phyloP scores from a whole-genome alignment of 2,113 vertebrate species.

The Garra rufa region DNA sequence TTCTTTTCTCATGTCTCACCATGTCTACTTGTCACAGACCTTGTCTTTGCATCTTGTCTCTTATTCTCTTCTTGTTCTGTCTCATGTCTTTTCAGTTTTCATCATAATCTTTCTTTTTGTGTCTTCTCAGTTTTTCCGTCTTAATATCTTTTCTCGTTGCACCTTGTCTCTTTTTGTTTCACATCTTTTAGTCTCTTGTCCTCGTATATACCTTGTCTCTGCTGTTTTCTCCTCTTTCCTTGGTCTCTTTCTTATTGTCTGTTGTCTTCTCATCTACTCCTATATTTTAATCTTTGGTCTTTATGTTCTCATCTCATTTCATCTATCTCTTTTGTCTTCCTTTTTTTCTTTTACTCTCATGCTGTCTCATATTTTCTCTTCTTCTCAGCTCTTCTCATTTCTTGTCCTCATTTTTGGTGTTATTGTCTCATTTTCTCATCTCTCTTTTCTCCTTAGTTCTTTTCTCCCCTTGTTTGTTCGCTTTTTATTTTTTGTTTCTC shows the following conservation, averaged over 20 bases:
- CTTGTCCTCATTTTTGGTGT: constrained; percentile 38
- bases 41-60: not conserved
- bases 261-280: too few relatives aligned
- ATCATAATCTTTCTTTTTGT: not conserved
- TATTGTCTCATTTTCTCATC: not conserved
- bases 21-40: too few relatives aligned
- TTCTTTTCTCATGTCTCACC: not conserved
- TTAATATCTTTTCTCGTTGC: not conserved
- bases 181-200: too few relatives aligned
- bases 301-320: not conserved
- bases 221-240: not conserved
- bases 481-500: too few relatives aligned
- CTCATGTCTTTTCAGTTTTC: not conserved
- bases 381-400: not conserved
- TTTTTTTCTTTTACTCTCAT: not conserved
- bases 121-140: not conserved
- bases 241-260: too few relatives aligned
- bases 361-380: not conserved
- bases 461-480: not conserved
- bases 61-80: not conserved
- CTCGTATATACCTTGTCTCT: not conserved
- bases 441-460: not conserved
- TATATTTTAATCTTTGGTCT: not conserved
- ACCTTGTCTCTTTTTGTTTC: not conserved
- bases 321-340: not conserved